These are phyloP conservation scores for Misgurnus mizolepis DNA, from an alignment of 2,113 vertebrate genomes.

Conservation along the genomic window DNA sequence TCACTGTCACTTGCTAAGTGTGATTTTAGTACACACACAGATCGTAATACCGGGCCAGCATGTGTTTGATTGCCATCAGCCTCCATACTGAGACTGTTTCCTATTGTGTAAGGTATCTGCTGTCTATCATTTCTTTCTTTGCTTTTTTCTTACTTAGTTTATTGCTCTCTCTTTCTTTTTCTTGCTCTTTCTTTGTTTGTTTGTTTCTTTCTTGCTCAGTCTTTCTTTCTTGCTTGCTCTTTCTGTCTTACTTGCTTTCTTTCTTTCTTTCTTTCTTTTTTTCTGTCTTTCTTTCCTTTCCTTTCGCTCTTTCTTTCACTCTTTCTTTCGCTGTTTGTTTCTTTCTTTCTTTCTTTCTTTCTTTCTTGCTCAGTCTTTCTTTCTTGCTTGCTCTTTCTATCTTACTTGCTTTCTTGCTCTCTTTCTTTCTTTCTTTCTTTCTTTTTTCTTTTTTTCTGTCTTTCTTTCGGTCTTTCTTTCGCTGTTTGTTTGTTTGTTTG, in stretches of 20 bases:
- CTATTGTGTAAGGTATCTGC: constrained; percentile 53
- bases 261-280: constrained; percentile 47
- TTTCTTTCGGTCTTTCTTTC: too few species aligned
- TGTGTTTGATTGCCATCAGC: constrained; percentile 68
- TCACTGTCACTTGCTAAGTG: constrained; percentile 66
- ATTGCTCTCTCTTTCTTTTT: constrained; percentile 20
- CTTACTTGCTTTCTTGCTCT: too few species aligned
- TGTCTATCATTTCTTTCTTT: constrained; percentile 52
- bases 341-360: too few species aligned
- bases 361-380: too few species aligned
- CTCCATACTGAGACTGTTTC: constrained; percentile 55
- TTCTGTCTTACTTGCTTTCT: constrained; percentile 34
- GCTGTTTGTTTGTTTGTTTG: too few species aligned
- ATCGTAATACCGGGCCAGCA: constrained; percentile 70
- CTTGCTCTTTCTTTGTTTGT: constrained; percentile 1
- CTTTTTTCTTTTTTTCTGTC: too few species aligned
- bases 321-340: too few species aligned
- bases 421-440: too few species aligned
- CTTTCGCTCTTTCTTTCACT: too few species aligned
- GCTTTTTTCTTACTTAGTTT: constrained; percentile 31
- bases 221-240: constrained; percentile 12
- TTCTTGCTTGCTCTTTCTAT: too few species aligned
- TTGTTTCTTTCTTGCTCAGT: not conserved
- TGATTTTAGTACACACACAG: constrained; percentile 56
- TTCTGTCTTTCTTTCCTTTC: not conserved